These are phyloP conservation scores for Ditula angustiorana DNA, from an alignment of 2,888 invertebrate species.

Conservation along the genomic window DNA sequence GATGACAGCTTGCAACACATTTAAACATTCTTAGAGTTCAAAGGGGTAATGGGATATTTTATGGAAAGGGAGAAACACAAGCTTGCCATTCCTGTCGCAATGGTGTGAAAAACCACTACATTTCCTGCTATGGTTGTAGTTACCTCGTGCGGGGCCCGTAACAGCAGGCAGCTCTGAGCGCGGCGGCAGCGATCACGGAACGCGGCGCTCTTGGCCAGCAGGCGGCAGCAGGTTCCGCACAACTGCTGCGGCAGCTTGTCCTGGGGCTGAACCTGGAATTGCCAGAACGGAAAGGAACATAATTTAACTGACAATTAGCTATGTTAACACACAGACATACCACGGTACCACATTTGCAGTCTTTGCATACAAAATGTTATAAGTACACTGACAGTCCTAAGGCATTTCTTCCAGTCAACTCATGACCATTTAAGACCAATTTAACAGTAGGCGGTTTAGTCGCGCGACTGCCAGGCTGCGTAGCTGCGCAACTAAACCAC, in stretches of 20 bases:
- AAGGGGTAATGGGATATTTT: neutral
- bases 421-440: too few species aligned
- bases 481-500: too few species aligned
- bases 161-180: constrained; percentile 2
- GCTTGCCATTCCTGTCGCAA: too few species aligned
- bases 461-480: too few species aligned
- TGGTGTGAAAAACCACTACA: neutral
- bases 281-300: neutral
- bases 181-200: constrained; percentile 8
- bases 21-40: too few species aligned
- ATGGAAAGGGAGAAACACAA: neutral
- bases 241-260: constrained; percentile 11
- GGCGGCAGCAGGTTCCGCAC: constrained; percentile 13
- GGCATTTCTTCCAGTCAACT: too few species aligned
- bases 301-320: constrained; percentile 32
- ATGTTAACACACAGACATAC: too few species aligned
- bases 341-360: too few species aligned
- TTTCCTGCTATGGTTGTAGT: neutral
- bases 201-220: constrained; percentile 5
- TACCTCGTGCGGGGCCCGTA: neutral
- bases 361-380: constrained; percentile 43
- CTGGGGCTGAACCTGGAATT: neutral
- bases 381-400: too few species aligned
- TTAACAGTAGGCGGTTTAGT: too few species aligned
- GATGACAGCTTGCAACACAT: too few species aligned